These are phyloP conservation scores for Odobenus rosmarus DNA, from an alignment of 2,113 vertebrate species.

Conservation along the genomic window DNA sequence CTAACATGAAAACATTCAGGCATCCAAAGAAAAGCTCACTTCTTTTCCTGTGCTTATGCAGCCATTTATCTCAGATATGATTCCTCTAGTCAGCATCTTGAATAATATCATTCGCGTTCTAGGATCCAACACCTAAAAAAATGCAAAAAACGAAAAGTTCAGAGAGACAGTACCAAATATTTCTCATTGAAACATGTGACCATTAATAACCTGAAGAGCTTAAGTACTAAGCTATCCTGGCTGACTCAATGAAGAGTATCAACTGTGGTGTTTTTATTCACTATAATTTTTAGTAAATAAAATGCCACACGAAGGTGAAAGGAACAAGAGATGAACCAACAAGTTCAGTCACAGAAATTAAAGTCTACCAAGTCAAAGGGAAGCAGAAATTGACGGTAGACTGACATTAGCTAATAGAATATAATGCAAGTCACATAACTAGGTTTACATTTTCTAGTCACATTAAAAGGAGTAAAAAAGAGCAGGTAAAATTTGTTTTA, in stretches of 20 bases:
- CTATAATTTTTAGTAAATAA: background rate
- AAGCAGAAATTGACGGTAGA: background rate
- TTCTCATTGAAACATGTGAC: background rate
- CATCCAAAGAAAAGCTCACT: conserved; percentile 82
- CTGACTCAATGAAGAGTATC: background rate
- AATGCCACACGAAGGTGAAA: background rate
- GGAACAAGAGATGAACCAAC: background rate
- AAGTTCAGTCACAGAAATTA: background rate
- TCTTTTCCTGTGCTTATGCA: conserved; percentile 99
- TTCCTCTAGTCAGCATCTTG: conserved; percentile 95
- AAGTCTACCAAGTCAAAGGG: background rate
- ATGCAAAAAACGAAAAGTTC: background rate
- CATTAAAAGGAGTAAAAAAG: background rate
- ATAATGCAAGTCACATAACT: background rate
- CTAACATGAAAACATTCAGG: background rate
- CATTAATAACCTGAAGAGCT: background rate
- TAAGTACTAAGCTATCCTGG: background rate
- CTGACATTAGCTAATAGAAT: background rate
- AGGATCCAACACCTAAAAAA: conserved; percentile 93
- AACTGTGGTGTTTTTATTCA: background rate
- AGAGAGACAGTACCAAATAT: background rate
- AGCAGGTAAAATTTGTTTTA: background rate
- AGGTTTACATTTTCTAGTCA: background rate
- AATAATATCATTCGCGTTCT: conserved; percentile 98
- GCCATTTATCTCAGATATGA: conserved; percentile 96